A percentile compares a stretch with the other conserved stretches of the same genome.
phyloP scores from a whole-genome alignment of 2,113 vertebrate species.

The Ceyx melanurus region DNA sequence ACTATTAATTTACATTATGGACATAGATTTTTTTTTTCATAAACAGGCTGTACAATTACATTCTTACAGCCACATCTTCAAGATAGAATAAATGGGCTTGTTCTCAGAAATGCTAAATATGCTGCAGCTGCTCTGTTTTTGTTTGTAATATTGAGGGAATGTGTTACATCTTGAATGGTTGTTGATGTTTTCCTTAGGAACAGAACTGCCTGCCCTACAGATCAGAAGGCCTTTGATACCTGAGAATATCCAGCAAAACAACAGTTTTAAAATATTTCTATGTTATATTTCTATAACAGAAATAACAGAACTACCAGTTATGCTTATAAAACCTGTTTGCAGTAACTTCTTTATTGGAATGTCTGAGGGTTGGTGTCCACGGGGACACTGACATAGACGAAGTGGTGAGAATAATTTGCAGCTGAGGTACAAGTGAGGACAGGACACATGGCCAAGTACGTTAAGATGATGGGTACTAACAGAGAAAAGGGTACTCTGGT shows the following conservation, averaged over 20 bases:
- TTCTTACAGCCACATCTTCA: background rate
- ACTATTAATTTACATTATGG: background rate
- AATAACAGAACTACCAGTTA: background rate
- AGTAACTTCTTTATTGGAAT: background rate
- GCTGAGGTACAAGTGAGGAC: background rate
- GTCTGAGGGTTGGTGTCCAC: background rate
- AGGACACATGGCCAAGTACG: background rate
- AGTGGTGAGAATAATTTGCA: background rate
- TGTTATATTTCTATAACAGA: too few relatives aligned
- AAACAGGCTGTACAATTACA: background rate
- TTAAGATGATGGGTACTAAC: background rate
- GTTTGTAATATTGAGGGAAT: background rate
- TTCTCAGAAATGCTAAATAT: background rate
- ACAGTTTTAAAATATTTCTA: background rate
- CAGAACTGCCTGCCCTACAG: background rate
- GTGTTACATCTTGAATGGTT: background rate
- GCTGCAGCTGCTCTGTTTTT: background rate
- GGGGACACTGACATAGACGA: background rate
- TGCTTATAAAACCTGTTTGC: background rate
- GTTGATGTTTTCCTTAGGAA: background rate
- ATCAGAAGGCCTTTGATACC: background rate
- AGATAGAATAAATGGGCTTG: background rate
- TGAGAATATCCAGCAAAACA: background rate
- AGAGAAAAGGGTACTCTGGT: background rate
- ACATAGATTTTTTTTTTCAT: background rate